Conservation (phyloP, 1,140 invertebrate genomes). For the Rhagoletis pomonella region DNA sequence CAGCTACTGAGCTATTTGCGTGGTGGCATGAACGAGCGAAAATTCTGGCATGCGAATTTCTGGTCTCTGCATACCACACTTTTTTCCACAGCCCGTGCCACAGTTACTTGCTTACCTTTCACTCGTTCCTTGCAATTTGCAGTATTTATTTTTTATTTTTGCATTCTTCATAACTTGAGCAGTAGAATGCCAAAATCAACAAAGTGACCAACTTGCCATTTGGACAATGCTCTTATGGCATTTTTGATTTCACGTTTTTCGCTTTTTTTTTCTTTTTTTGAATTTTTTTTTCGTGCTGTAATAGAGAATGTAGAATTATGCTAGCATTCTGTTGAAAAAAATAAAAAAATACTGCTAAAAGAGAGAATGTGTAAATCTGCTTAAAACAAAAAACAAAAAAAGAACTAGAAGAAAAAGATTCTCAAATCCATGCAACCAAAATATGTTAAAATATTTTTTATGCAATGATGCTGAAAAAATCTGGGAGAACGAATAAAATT, state of each 20-base stretch:
- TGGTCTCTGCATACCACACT: background rate
- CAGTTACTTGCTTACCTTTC: background rate
- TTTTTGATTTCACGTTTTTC: background rate
- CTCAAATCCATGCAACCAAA: conserved; percentile 5
- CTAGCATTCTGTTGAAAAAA: background rate
- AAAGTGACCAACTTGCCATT: conserved; percentile 37
- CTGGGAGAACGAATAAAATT: background rate
- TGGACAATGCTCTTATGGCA: conserved; percentile 26
- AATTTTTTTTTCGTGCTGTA: background rate
- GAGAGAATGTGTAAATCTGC: conserved; percentile 33
- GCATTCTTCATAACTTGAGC: background rate
- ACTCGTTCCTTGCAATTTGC: background rate
- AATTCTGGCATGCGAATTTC: conserved; percentile 9
- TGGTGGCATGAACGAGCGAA: background rate
- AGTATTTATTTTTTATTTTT: background rate
- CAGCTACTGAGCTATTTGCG: background rate
- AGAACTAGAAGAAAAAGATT: background rate
- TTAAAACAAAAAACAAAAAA: background rate
- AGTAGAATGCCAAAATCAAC: conserved; percentile 30
- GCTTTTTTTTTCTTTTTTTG: background rate
- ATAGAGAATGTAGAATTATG: conserved; percentile 41
- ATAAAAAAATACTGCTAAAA: background rate
- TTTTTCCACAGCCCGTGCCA: background rate
- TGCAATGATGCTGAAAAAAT: conserved; percentile 42
- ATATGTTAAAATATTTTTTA: conserved; percentile 36